phyloP scores from a whole-genome alignment of 2,113 vertebrate species.

The Zosterops lateralis region DNA sequence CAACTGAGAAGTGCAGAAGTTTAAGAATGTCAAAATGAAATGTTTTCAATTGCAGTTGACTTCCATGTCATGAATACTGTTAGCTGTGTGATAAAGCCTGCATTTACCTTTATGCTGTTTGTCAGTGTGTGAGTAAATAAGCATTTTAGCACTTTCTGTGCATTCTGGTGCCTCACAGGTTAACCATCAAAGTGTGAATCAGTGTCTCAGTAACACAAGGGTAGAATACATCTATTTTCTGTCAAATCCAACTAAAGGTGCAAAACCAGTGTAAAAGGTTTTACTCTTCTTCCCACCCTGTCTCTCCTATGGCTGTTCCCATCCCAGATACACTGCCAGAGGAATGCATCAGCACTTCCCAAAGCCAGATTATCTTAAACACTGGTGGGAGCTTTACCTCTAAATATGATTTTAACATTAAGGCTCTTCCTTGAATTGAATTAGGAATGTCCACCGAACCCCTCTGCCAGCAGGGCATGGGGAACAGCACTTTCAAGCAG shows the following conservation, averaged over 20 bases:
- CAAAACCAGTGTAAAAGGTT: background rate
- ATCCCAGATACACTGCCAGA: background rate
- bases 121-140: background rate
- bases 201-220: background rate
- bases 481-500: background rate
- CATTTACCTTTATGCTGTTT: background rate
- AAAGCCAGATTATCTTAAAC: background rate
- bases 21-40: background rate
- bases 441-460: background rate
- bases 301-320: background rate
- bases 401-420: background rate
- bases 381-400: background rate
- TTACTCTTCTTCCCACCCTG: background rate
- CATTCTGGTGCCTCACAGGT: background rate
- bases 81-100: background rate
- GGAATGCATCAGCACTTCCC: background rate
- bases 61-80: background rate
- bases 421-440: background rate
- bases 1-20: background rate
- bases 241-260: background rate
- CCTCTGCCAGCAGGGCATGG: background rate
- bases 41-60: background rate
- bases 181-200: background rate
- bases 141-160: background rate
- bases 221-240: background rate